Base-by-base conservation (phyloP, 2,797 vertebrate species). In the Chaenodraco wilsoni region DNA sequence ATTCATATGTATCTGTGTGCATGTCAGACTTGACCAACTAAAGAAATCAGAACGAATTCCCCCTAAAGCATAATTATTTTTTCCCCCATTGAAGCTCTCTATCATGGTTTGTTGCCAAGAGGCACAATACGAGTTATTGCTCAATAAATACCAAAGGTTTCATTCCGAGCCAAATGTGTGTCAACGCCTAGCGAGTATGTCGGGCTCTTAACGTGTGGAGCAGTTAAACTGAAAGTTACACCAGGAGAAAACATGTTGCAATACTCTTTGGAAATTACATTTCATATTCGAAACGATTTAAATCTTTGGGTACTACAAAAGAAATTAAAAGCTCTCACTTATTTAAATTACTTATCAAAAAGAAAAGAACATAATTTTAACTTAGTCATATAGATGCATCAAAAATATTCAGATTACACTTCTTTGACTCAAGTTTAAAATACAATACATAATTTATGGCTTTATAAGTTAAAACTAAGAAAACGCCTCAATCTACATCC, bases 391-490 rank as follows among this genome's bases (percentile, higher is more conserved):
- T 91, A 93, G 87, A 93, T 87, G 90, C 92, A 94, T 94, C 89
- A 95, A 95, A 94, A 94, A 94, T 94, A 95, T 93, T 94, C 92
- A 93, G 93, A 93, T 91, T 92, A 93, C 90, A 92, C 85, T 89
- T 93, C 88, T 91, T 94, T 87, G 89, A 93, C 87, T 94, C 93
- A 94, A 94, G 92, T 94, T 92, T 91, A 87, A 93, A 95, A 95
- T 95, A 95, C 91, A 95, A 94, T 94, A 95, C 91, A 94, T 93
- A 93, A 95, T 94, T 94, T 95, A 95, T 95, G 94, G 93, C 94
- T 95, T 95, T 92, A 94, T 94, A 95, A 95, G 91, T 95, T 94
- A 95, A 93, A 92, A 93, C 88, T 86, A 90, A 89, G 88, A 87
- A 88, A 91, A 92, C 84, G 89, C 87, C 86, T 92, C 84, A 90